Percentiles rank a stretch among this genome's conserved stretches.
Conservation (phyloP, 2,113 vertebrate species). For the Vicugna pacos region DNA sequence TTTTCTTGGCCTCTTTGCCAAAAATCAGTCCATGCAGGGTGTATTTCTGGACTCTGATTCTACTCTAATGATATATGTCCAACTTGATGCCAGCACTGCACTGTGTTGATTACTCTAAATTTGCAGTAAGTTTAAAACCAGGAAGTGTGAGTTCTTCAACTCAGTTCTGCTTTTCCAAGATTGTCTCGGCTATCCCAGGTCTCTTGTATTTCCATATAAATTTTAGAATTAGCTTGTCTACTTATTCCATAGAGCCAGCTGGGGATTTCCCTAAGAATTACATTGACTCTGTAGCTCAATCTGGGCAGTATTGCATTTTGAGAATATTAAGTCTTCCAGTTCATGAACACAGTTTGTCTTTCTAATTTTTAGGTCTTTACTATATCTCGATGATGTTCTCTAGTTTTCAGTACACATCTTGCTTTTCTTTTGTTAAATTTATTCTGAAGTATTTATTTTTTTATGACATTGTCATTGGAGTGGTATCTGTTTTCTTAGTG, state of each 20-base stretch:
- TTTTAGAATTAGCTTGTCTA: not conserved
- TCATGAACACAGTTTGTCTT: not conserved
- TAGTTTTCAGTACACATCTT: not conserved
- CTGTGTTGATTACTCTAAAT: not conserved
- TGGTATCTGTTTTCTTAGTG: not conserved
- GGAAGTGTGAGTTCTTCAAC: not conserved
- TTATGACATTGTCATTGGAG: not conserved
- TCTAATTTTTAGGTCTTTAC: not conserved
- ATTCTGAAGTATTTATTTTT: not conserved
- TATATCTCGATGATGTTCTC: not conserved
- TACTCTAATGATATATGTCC: not conserved
- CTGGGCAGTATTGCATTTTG: not conserved
- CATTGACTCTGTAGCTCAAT: not conserved
- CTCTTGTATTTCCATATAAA: not conserved
- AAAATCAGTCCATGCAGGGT: not conserved
- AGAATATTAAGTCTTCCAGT: not conserved
- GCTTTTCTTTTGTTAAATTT: not conserved
- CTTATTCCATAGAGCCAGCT: not conserved
- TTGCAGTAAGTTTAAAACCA: constrained; percentile 8
- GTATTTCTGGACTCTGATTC: not conserved
- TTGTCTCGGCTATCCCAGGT: not conserved
- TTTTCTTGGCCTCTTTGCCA: not conserved
- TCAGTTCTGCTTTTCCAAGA: not conserved
- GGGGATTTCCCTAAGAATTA: not conserved
- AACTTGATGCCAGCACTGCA: not conserved